Percentiles rank a stretch among this genome's conserved stretches.
phyloP scores from a whole-genome alignment of 2,797 vertebrate genomes.

The Aulostomus chinensis region DNA sequence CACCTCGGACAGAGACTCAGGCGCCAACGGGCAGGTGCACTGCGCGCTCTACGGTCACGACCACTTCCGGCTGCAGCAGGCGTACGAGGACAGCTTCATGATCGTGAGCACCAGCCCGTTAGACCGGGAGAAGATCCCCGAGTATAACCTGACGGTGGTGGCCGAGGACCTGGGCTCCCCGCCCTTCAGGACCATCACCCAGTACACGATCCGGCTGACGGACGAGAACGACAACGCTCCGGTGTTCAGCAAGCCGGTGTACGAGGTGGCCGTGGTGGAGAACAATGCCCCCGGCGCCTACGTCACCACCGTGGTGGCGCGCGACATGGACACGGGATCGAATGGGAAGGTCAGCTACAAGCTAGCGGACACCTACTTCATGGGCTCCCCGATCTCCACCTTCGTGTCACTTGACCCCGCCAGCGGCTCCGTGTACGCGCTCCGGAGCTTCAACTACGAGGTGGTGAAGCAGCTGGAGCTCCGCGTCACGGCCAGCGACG shows the following conservation, averaged over 20 bases:
- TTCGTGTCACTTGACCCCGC: constrained; percentile 92
- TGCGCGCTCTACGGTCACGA: constrained; percentile 91
- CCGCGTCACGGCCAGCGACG: constrained; percentile 88
- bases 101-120: constrained; percentile 86
- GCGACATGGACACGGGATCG: constrained; percentile 87
- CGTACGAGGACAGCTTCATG: constrained; percentile 95
- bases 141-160: constrained; percentile 93
- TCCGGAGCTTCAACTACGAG: constrained; percentile 94
- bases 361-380: constrained; percentile 86
- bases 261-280: constrained; percentile 87
- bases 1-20: constrained; percentile 91
- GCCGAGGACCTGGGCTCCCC: constrained; percentile 91
- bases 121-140: constrained; percentile 88
- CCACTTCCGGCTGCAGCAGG: constrained; percentile 91
- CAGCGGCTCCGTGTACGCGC: constrained; percentile 91
- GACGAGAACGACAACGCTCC: constrained; percentile 95
- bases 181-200: constrained; percentile 87
- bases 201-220: constrained; percentile 87
- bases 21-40: constrained; percentile 89
- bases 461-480: constrained; percentile 90
- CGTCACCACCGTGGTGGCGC: constrained; percentile 87
- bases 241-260: constrained; percentile 84
- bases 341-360: constrained; percentile 91
- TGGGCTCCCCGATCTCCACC: constrained; percentile 88
- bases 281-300: constrained; percentile 93